Conservation (phyloP, 2,888 invertebrate species). For the Drosophila putrida region DNA sequence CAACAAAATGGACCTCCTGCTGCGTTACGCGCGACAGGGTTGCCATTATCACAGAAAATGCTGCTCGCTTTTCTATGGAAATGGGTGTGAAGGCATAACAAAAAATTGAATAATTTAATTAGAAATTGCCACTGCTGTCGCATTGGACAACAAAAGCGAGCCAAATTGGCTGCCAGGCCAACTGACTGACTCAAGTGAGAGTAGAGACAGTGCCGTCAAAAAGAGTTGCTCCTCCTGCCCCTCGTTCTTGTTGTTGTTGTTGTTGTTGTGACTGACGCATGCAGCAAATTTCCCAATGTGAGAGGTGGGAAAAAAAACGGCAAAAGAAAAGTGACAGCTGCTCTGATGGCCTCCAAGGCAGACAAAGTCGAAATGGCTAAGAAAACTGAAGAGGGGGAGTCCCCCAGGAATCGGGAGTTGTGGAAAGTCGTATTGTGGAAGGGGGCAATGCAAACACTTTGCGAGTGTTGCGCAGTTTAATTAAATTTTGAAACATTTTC, state of each 20-base stretch:
- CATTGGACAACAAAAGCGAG: constrained; percentile 74
- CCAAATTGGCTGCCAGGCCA: constrained; percentile 71
- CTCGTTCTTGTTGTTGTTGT: constrained; percentile 11
- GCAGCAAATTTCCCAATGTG: constrained; percentile 66
- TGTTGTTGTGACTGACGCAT: constrained; percentile 67
- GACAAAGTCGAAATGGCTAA: constrained; percentile 5
- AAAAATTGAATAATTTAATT: constrained; percentile 81
- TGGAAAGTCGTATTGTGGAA: neutral
- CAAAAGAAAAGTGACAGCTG: constrained; percentile 61
- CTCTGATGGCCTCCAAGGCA: constrained; percentile 29
- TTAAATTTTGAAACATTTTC: constrained; percentile 70
- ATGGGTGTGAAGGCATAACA: neutral
- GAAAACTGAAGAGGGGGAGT: neutral
- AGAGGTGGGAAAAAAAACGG: constrained; percentile 34
- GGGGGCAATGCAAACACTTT: constrained; percentile 62
- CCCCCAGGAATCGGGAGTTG: neutral
- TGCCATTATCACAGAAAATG: constrained; percentile 37
- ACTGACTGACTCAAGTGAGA: constrained; percentile 22
- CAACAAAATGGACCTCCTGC: constrained; percentile 34
- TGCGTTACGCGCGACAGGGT: constrained; percentile 16
- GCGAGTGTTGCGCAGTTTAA: constrained; percentile 64
- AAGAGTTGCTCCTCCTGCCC: constrained; percentile 52
- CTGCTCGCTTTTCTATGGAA: constrained; percentile 13
- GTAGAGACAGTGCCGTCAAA: constrained; percentile 23
- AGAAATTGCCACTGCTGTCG: constrained; percentile 77